A percentile compares a stretch with the other conserved stretches of the same genome.
phyloP scores from a whole-genome alignment of 2,888 invertebrate genomes.

The Diadromus collaris region DNA sequence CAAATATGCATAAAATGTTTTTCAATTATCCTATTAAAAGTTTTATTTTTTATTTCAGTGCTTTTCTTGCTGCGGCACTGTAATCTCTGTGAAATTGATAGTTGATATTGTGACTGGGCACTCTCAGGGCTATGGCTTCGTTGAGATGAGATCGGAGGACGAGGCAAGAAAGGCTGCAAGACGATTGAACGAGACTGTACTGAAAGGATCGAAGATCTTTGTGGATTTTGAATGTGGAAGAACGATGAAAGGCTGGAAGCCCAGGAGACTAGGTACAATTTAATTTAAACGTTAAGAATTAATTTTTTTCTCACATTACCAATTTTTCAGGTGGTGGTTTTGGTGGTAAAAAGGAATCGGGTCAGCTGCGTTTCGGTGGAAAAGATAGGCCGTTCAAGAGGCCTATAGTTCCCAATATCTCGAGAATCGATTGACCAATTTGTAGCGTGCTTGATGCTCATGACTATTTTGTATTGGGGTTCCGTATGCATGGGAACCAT shows the following conservation, averaged over 20 bases:
- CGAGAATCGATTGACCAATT: conserved; percentile 42
- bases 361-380: conserved; percentile 93
- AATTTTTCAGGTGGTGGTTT: conserved; percentile 87
- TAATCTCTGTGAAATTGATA: conserved; percentile 82
- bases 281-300: background rate
- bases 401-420: conserved; percentile 81
- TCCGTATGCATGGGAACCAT: background rate
- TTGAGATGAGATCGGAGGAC: conserved; percentile 87
- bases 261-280: conserved; percentile 85
- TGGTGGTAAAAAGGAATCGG: conserved; percentile 92
- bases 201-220: conserved; percentile 87
- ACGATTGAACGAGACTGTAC: conserved; percentile 82
- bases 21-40: background rate
- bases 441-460: background rate
- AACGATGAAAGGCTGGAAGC: conserved; percentile 89
- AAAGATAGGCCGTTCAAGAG: conserved; percentile 88
- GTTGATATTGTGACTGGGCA: conserved; percentile 92
- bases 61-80: conserved; percentile 85
- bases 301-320: background rate
- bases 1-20: background rate
- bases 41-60: conserved; percentile 81
- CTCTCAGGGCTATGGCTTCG: conserved; percentile 92
- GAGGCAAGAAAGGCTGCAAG: conserved; percentile 84
- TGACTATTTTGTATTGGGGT: conserved; percentile 38
- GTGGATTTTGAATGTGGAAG: conserved; percentile 90